These are phyloP conservation scores for Ceratina calcarata DNA, from an alignment of 1,140 invertebrate genomes.

Conservation along the genomic window DNA sequence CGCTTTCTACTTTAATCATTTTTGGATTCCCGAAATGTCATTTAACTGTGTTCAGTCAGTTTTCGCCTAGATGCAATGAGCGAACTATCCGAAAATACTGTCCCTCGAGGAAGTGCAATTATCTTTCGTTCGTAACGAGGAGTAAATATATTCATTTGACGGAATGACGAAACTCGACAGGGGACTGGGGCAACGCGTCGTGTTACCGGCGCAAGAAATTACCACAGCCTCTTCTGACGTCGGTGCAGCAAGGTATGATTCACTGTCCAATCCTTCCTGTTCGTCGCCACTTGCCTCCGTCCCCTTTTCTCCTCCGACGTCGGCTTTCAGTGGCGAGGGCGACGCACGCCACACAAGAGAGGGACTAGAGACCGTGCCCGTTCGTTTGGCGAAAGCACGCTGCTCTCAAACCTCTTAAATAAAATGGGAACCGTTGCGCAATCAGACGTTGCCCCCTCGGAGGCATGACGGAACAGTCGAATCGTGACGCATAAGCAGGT, in stretches of 20 bases:
- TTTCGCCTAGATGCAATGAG: slow-evolving; percentile 30
- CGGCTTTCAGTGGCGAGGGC: background rate
- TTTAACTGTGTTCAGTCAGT: background rate
- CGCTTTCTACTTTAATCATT: too few relatives aligned
- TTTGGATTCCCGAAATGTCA: too few relatives aligned
- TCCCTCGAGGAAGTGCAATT: slow-evolving; percentile 36
- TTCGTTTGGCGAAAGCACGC: slow-evolving; percentile 52
- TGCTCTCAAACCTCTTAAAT: slow-evolving; percentile 29
- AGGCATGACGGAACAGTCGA: slow-evolving; percentile 39
- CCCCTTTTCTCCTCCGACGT: background rate
- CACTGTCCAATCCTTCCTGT: slow-evolving; percentile 38
- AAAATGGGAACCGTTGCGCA: slow-evolving; percentile 51
- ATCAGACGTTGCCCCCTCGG: slow-evolving; percentile 53
- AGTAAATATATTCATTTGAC: too few relatives aligned
- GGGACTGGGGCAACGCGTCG: background rate
- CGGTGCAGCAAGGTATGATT: slow-evolving; percentile 41
- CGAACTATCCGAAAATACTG: slow-evolving; percentile 43
- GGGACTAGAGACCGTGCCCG: slow-evolving; percentile 23
- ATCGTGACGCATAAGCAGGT: slow-evolving; percentile 60
- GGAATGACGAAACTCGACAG: slow-evolving; percentile 18
- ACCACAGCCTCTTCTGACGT: slow-evolving; percentile 15
- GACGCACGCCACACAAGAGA: background rate
- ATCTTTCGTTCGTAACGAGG: too few relatives aligned
- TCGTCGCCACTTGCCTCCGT: slow-evolving; percentile 19
- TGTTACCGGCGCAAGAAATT: background rate